A percentile compares a stretch with the other conserved stretches of the same genome.
These are phyloP conservation scores for Cephus pygmeus DNA, from an alignment of 2,888 invertebrate species.

Conservation along the genomic window DNA sequence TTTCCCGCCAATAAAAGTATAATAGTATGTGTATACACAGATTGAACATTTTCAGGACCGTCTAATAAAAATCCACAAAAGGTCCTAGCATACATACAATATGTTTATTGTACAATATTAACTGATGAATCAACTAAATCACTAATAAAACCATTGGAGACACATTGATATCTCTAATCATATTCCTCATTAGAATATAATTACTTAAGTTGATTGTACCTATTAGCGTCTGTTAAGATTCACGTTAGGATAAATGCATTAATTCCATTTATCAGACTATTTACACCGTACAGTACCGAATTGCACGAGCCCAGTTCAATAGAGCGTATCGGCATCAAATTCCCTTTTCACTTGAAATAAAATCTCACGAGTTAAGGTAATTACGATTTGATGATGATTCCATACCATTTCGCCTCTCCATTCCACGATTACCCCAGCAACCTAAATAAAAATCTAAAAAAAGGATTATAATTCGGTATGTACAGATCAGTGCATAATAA, in stretches of 20 bases:
- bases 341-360: neutral
- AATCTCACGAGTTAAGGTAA: neutral
- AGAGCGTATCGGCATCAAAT: neutral
- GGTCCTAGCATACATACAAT: neutral
- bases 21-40: neutral
- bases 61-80: neutral
- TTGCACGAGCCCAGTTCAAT: neutral
- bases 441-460: neutral
- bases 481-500: neutral
- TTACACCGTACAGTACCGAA: neutral
- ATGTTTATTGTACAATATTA: neutral
- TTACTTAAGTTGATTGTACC: too few species aligned
- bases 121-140: neutral
- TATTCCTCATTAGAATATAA: neutral
- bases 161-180: neutral
- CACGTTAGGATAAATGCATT: neutral
- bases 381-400: neutral
- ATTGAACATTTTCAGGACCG: neutral
- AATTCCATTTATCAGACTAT: neutral
- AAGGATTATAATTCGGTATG: neutral
- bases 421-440: neutral
- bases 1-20: neutral
- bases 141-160: neutral
- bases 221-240: neutral
- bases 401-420: neutral